Conservation (phyloP, 2,113 vertebrate species). For the Oxyura jamaicensis region DNA sequence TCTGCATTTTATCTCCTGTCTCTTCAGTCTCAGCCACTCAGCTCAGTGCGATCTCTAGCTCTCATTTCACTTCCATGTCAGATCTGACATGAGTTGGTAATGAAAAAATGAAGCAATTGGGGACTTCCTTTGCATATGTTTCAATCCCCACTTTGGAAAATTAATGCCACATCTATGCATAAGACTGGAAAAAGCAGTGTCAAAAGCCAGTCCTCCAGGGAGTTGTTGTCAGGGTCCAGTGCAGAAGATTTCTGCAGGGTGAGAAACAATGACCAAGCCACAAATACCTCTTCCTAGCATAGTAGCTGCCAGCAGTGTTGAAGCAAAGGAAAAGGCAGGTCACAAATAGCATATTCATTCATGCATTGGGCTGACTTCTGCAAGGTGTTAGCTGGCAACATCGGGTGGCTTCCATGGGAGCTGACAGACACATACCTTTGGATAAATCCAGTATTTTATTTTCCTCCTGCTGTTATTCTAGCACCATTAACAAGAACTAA, state of each 20-base stretch:
- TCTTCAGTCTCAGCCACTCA: background rate
- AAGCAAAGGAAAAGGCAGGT: background rate
- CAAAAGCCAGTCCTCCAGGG: background rate
- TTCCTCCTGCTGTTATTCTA: background rate
- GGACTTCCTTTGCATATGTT: background rate
- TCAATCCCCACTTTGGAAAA: background rate
- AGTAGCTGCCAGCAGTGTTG: background rate
- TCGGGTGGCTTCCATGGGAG: background rate
- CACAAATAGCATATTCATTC: background rate
- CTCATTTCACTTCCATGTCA: background rate
- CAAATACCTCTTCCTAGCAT: background rate
- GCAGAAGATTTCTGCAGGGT: background rate
- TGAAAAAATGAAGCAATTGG: background rate
- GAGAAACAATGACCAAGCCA: background rate
- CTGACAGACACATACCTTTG: background rate
- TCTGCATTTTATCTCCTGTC: background rate
- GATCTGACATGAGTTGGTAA: background rate
- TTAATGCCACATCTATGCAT: background rate
- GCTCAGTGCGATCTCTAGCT: background rate
- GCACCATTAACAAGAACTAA: background rate
- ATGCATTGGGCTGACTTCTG: background rate
- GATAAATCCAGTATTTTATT: background rate
- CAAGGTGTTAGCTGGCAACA: background rate
- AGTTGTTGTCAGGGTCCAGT: background rate
- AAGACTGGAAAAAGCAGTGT: background rate